Conservation (phyloP, 1,140 invertebrate genomes). For the Drosophila bocki region DNA sequence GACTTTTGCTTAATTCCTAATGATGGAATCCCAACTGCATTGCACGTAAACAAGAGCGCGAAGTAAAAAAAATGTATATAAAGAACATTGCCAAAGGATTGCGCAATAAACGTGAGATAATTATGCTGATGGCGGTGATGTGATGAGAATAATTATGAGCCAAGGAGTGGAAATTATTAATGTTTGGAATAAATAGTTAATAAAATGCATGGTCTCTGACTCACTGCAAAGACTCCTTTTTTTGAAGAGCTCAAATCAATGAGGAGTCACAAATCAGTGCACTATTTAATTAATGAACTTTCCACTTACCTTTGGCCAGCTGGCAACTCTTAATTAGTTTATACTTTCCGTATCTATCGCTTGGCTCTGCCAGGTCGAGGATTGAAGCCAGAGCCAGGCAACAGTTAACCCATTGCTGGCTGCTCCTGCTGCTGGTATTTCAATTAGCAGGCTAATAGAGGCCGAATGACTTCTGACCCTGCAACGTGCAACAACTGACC, state of each 20-base stretch:
- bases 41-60: conserved; percentile 39
- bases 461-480: conserved; percentile 45
- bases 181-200: neutral
- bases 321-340: conserved; percentile 35
- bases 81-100: conserved; percentile 20
- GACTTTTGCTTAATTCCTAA: conserved; percentile 66
- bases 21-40: conserved; percentile 55
- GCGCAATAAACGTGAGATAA: conserved; percentile 39
- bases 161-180: neutral
- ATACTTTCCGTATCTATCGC: conserved; percentile 25
- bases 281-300: conserved; percentile 38
- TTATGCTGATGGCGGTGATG: conserved; percentile 20
- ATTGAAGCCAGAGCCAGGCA: conserved; percentile 17
- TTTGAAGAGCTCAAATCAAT: conserved; percentile 16
- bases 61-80: conserved; percentile 2
- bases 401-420: conserved; percentile 19
- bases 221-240: neutral
- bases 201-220: neutral
- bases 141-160: neutral
- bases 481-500: conserved; percentile 52
- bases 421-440: conserved; percentile 30
- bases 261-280: conserved; percentile 15
- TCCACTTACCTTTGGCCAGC: conserved; percentile 31
- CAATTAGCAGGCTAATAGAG: conserved; percentile 49
- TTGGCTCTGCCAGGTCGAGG: neutral